Base-by-base conservation (phyloP, 2,113 vertebrate genomes). In the Columba livia region DNA sequence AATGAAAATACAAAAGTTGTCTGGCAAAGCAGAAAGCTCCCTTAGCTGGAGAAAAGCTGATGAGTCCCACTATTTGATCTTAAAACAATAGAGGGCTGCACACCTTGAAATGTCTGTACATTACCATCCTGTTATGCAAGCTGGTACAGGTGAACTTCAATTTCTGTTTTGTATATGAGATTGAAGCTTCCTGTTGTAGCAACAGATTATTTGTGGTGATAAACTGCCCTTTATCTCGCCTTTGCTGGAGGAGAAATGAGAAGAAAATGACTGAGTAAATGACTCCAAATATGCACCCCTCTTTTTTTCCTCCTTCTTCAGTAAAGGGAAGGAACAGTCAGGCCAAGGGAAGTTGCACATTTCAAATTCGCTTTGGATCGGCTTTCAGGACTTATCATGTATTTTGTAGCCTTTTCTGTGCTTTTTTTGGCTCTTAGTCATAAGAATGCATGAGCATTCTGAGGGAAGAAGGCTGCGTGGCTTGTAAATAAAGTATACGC, bases 21-120 rank as follows among this genome's bases (percentile, higher is more conserved):
- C 87, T 83, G 75, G 53, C 70, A 85, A 58, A 93, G 88, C 40
- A 85, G 70, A 93, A 96, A 71, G 44, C 48, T 94, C 44, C 38
- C 71, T 94, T 77, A 71, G 47, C 64, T 75, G 64, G 10, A 82
- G 65, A 88, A 94, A 97, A 94, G 82, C 81, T 94, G 80, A n/a
- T 96, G 51, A 17, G 53, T 94, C 95, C 92, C 80, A 91, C 83
- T 81, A 29, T 96, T 94, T 97, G 71, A 96, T 94, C 82, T 89
- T 67, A 87, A 90, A 95, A 94, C 85, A 93, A 83, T 94, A 96
- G 90, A 93, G 79, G 92, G 96, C 93, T 97, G 93, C 94, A 90
- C 80, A 97, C 95, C 95, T 97, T 97, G 95, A 97, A 95, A 97
- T 74, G 81, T 77, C 83, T 96, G 75, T 32, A 72, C 36, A 64